A percentile compares a stretch with the other conserved stretches of the same genome.
Evolutionary conservation across 2,888 invertebrate species (phyloP).

Genomic region (Agrypnus murinus): DNA sequence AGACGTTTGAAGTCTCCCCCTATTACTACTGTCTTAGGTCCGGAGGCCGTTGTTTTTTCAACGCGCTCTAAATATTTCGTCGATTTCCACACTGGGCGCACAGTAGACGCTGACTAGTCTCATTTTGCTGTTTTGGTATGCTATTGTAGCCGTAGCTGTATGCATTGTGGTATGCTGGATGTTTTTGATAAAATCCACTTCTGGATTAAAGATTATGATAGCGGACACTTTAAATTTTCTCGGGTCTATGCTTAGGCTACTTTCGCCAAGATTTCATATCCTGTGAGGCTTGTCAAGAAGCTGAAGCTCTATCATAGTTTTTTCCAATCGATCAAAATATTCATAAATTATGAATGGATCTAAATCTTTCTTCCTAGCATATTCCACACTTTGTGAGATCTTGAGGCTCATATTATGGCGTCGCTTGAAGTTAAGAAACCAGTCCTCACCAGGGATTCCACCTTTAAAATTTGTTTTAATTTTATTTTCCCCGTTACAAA

Average conservation of each 20-base stretch:
- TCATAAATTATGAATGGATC: conserved; percentile 51
- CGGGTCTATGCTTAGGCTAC: conserved; percentile 22
- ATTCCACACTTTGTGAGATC: conserved; percentile 61
- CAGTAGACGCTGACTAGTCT: too few species aligned
- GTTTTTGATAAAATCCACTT: too few species aligned
- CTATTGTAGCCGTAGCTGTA: too few species aligned
- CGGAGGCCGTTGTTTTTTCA: too few species aligned
- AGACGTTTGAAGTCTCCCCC: too few species aligned
- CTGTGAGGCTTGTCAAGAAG: conserved; percentile 40
- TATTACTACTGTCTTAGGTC: too few species aligned
- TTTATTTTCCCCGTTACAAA: too few species aligned
- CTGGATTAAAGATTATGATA: too few species aligned
- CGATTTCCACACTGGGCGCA: too few species aligned
- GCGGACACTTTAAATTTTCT: conserved; percentile 13
- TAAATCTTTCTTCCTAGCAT: conserved; percentile 52
- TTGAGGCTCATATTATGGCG: conserved; percentile 58
- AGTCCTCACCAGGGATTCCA: conserved; percentile 53
- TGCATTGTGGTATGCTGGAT: too few species aligned
- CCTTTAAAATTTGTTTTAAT: conserved; percentile 57
- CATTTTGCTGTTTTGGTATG: too few species aligned
- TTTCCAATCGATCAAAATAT: conserved; percentile 38
- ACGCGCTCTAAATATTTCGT: too few species aligned
- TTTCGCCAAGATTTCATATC: conserved; percentile 56
- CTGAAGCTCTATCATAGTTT: conserved; percentile 27
- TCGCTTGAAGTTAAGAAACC: conserved; percentile 48